Base-by-base conservation (phyloP, 2,797 vertebrate species). In the Denticeps clupeoides region DNA sequence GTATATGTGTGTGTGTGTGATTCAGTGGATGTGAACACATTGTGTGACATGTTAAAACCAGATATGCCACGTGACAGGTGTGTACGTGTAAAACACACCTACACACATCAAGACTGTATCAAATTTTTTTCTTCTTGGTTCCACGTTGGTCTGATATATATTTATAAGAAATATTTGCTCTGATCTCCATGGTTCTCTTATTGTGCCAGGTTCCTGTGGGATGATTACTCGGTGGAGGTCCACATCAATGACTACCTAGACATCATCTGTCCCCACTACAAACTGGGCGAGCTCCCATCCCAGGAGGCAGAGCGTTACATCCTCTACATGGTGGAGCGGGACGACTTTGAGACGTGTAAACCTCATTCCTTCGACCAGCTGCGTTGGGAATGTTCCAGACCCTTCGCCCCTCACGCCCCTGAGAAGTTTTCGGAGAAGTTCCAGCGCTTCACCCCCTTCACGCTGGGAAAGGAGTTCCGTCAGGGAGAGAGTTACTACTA, bases 341-440 rank as follows among this genome's bases (percentile, higher is more conserved):
- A 89, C 60, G 89, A 94, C 60, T 97, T 85, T 7, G 51, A 74
- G 2, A 67, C 75, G 26, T 97, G 93, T 65, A 87, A 89, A 5
- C 86, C 91, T 0, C 70, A 73, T 15, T 90, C 91, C 28, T 87
- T 88, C 9, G 87, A 91, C 57, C 89, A 91, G 69, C 84, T 95
- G 37, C 89, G 93, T 3, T 98, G 93, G 93, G 87, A 90, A 47
- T 98, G 93, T 45, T 75, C 87, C n/a, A 83, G 83, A 7, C 93
- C 93, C 3, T 86, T 77, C 0, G 88, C 90, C 33, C 71, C 70
- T 2, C 89, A 93, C 0, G 92, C 86, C 1, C 89, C 93, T 0
- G 91, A 94, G 63, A 89, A 86, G 47, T 91, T 96, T 67, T 92
- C 91, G 0, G 93, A 96, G 67, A 98, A 95, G 65, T 93, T 98